Evolutionary conservation across 2,113 vertebrate genomes (phyloP), one percentile per base, ranked within the genome.

Genomic region (Oreochromis spilurus): DNA sequence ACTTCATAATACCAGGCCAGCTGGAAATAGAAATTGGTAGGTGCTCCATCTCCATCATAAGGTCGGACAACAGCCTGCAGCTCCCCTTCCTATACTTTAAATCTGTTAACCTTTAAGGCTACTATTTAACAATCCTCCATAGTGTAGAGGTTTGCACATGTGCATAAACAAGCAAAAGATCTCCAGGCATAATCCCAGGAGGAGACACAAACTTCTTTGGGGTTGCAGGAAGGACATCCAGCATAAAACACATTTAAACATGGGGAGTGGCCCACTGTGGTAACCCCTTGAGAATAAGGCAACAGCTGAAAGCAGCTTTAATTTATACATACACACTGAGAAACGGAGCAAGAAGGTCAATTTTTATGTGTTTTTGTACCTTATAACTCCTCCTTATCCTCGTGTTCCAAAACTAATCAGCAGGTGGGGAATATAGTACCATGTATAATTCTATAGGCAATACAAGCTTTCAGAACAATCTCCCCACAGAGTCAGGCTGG

Each of bases 1-100:
- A 70, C 31, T 6, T 72, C 3, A 9, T 16, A 9, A 52, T 7
- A 7, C 85, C 88, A 90, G 81, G 65, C 88, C 90, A 90, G 87
- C 91, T 90, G 89, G 77, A 79, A 81, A 75, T 70, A 79, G 50
- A 0, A 19, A 29, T 7, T 8, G 1, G 21, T 48, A 75, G 24
- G 2, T 29, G 24, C 24, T 24, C 24, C 24, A 24, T 24, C 24
- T 24, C 24, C 24, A 24, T 24, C 24, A 24, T 24, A 17, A 17
- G 21, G 67, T 48, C 6, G 14, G 67, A 48, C 67, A 75, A 7
- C 70, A 75, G 43, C 16, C 43, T 29, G 43, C 43, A 48, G 70
- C 43, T 29, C 16, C 70, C 70, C 43, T 29, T 17, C 70, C 70
- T 75, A 17, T 5, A 48, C 13, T 24, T 12, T 48, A 29, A 48